These are phyloP conservation scores for Melanerpes aurifrons DNA, from an alignment of 2,113 vertebrate genomes.

Conservation along the genomic window DNA sequence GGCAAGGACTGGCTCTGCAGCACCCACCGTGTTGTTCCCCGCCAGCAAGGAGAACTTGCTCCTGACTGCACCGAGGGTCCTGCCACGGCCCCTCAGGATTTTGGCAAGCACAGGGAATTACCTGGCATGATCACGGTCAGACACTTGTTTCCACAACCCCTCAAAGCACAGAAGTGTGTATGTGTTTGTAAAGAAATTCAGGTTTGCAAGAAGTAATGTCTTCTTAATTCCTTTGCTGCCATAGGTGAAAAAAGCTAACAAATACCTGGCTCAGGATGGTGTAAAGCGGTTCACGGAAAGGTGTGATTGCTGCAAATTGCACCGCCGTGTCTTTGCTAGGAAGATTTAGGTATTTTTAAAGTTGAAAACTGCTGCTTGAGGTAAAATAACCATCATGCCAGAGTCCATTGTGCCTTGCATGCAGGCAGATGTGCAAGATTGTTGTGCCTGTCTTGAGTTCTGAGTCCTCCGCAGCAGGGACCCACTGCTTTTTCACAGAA, in stretches of 20 bases:
- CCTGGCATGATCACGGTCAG: not conserved
- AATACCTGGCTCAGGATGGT: not conserved
- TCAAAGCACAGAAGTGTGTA: not conserved
- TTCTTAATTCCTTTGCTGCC: not conserved
- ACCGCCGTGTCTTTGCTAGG: not conserved
- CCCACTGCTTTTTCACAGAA: not conserved
- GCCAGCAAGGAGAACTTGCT: not conserved
- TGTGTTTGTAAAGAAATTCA: not conserved
- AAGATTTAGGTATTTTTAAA: not conserved
- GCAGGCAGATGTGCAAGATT: rapidly evolving
- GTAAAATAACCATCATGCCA: not conserved
- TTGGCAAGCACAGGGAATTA: not conserved
- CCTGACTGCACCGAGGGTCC: rapidly evolving
- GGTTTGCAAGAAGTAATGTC: not conserved
- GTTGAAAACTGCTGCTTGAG: not conserved
- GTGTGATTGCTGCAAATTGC: not conserved
- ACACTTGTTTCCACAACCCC: not conserved
- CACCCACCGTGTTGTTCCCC: not conserved
- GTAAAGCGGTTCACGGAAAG: not conserved
- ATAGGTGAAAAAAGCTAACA: not conserved
- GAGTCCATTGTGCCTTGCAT: not conserved
- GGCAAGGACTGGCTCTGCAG: not conserved
- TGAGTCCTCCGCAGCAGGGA: not conserved
- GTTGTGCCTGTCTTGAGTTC: rapidly evolving
- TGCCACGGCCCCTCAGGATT: not conserved